phyloP scores from a whole-genome alignment of 2,113 vertebrate species.

The Rhabdornis inornatus region DNA sequence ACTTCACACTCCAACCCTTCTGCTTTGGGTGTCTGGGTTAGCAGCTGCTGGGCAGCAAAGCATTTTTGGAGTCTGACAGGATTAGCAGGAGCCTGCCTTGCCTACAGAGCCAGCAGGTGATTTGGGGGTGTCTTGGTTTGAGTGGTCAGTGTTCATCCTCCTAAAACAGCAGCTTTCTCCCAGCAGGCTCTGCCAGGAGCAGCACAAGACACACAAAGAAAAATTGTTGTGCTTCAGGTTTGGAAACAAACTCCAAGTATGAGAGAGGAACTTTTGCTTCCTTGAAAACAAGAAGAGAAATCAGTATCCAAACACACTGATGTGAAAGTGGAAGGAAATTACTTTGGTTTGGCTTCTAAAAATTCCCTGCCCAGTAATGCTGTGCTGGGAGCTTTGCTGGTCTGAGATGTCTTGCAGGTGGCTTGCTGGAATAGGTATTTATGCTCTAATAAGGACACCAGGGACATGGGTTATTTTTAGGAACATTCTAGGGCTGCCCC shows the following conservation, averaged over 20 bases:
- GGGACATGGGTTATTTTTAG: not conserved
- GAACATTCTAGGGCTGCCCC: not conserved
- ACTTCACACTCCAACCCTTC: not conserved
- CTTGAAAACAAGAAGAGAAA: not conserved
- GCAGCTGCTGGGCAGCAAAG: not conserved
- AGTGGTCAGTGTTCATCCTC: not conserved
- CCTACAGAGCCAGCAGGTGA: not conserved
- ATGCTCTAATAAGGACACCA: not conserved
- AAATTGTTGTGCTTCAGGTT: not conserved
- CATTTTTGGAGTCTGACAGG: not conserved
- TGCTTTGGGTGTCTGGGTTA: not conserved
- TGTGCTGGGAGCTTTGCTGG: not conserved
- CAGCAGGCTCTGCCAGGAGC: not conserved
- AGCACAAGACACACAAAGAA: not conserved
- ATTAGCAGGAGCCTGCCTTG: not conserved
- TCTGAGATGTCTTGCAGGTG: not conserved
- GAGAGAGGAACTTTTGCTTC: not conserved
- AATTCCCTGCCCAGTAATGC: not conserved
- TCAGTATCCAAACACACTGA: not conserved
- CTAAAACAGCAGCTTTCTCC: not conserved
- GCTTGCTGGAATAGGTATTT: not conserved
- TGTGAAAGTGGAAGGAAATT: not conserved
- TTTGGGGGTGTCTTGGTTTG: not conserved
- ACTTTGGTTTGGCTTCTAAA: not conserved
- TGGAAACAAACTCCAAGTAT: not conserved